phyloP scores from a whole-genome alignment of 2,888 invertebrate genomes.

The Zonitis immaculata region DNA sequence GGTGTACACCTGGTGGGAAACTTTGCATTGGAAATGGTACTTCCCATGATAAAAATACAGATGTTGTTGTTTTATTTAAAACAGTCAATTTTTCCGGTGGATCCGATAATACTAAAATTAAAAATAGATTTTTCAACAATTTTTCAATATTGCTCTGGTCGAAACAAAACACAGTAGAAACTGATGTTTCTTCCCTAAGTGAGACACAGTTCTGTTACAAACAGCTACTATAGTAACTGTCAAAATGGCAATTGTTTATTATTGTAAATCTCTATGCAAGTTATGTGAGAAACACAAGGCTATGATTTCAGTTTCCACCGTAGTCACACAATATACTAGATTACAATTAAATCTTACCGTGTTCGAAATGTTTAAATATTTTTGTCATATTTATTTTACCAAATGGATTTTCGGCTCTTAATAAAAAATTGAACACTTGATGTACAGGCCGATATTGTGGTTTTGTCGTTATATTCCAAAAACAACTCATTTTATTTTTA shows the following conservation, averaged over 20 bases:
- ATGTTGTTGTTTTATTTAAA: constrained; percentile 48
- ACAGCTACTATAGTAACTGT: too few relatives aligned
- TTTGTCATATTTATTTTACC: constrained; percentile 53
- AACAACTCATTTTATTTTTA: constrained; percentile 41
- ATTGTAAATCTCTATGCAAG: too few relatives aligned
- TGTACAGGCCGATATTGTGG: constrained; percentile 55
- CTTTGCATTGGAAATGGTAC: constrained; percentile 49
- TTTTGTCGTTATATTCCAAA: constrained; percentile 51
- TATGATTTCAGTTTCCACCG: too few relatives aligned
- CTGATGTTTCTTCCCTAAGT: too few relatives aligned
- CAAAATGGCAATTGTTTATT: too few relatives aligned
- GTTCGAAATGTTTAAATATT: constrained; percentile 56
- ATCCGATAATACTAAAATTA: constrained; percentile 43
- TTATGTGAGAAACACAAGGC: too few relatives aligned
- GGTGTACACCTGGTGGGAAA: constrained; percentile 52
- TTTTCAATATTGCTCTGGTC: too few relatives aligned
- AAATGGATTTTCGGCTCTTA: constrained; percentile 60
- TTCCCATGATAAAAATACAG: constrained; percentile 51
- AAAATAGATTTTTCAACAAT: too few relatives aligned
- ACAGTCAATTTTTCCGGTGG: constrained; percentile 50
- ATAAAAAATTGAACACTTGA: constrained; percentile 54
- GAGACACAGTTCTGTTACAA: too few relatives aligned
- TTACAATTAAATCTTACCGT: too few relatives aligned
- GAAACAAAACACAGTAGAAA: too few relatives aligned
- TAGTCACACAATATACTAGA: too few relatives aligned